Conservation (phyloP, 2,888 invertebrate genomes). For the Lymantria monacha region DNA sequence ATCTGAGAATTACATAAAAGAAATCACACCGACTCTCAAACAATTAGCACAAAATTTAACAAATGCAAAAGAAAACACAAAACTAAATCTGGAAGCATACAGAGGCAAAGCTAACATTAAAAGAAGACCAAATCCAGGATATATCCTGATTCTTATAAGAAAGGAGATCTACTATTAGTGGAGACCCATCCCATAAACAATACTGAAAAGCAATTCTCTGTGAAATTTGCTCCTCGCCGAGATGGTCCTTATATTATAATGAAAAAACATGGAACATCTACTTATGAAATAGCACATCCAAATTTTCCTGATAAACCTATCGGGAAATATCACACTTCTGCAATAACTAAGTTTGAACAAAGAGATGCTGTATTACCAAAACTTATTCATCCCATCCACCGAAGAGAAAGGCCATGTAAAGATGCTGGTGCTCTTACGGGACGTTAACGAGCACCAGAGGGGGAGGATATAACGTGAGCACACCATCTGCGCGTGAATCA, state of each 20-base stretch:
- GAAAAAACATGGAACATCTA: neutral
- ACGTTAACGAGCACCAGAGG: conserved; percentile 7
- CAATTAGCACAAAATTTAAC: neutral
- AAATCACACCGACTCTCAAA: conserved; percentile 9
- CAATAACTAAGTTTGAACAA: conserved; percentile 3
- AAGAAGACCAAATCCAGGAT: neutral
- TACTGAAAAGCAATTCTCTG: neutral
- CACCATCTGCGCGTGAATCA: too few relatives aligned
- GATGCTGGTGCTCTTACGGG: conserved; percentile 5
- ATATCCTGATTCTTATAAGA: too few relatives aligned
- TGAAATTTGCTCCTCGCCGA: conserved; percentile 9
- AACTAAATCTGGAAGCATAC: conserved; percentile 6
- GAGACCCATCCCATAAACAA: conserved; percentile 1
- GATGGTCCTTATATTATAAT: conserved; percentile 10
- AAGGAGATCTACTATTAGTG: conserved; percentile 10
- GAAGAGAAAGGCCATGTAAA: neutral
- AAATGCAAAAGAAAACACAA: conserved; percentile 7
- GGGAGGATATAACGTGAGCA: conserved; percentile 6
- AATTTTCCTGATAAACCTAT: conserved; percentile 1
- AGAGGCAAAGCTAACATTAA: conserved; percentile 2
- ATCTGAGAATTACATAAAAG: conserved; percentile 11
- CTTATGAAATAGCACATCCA: conserved; percentile 1
- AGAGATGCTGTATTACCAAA: neutral
- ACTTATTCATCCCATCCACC: neutral
- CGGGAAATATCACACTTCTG: conserved; percentile 7